Evolutionary conservation across 2,888 invertebrate genomes (phyloP), one percentile per base, ranked within the genome.

Genomic region (Polydrusus pterygomalis): DNA sequence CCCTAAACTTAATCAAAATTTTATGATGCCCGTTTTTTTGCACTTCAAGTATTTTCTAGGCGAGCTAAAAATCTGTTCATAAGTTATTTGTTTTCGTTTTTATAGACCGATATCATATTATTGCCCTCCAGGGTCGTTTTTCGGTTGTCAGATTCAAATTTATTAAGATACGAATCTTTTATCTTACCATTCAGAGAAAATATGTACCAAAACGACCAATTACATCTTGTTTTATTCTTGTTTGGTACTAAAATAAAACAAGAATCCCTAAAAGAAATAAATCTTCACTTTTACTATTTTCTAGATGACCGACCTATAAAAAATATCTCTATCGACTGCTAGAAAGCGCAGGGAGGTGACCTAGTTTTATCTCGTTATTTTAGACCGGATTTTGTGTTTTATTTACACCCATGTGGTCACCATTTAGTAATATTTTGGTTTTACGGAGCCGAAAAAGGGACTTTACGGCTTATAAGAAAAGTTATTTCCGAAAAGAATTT

Each of bases 291-390:
- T 30, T 58, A 34, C 17, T 60, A 60, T 17, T 60, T 34, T 60
- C n/a, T 18, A 15, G 15, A 10, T 60, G 58, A 38, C 58, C 58
- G 18, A 38, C 11, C 17, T 38, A 38, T 17, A 17, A 38, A 38
- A 56, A 34, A 38, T 38, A 60, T 40, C 38, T 60, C 30, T 40
- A 60, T 60, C 25, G 58, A 60, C 38, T 30, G 30, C 40, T 18
- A 38, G n/a, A n/a, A 38, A 60, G 34, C 58, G 34, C 17, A 38
- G 30, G 18, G 58, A 30, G 58, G 38, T 38, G 58, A 60, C 58
- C 58, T 18, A 60, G 38, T 60, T 60, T 30, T 60, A 60, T 60
- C 38, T 60, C 11, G 58, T 60, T 38, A 60, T 60, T 60, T 60
- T 60, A 60, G 38, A 60, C 7, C 58, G 17, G 38, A 60, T 60